These are phyloP conservation scores for Drosophila meridiana DNA, from an alignment of 2,888 invertebrate species.

Conservation along the genomic window DNA sequence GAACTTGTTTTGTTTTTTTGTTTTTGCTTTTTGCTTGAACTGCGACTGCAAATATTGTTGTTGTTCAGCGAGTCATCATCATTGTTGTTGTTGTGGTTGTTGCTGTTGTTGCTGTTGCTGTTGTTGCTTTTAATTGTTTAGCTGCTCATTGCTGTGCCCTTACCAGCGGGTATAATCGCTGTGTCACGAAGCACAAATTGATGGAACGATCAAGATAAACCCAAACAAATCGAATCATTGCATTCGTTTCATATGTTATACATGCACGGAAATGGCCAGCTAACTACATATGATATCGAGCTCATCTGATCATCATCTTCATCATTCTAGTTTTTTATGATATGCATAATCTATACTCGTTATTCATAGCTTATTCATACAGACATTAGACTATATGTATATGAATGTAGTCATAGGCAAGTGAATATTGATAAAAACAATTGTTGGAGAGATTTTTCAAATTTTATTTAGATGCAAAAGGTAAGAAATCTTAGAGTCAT, in stretches of 20 bases:
- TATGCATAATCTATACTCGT: neutral
- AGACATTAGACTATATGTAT: neutral
- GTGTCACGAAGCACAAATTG: neutral
- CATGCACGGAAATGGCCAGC: neutral
- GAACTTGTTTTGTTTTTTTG: slow-evolving; percentile 4
- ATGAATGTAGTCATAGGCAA: neutral
- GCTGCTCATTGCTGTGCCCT: slow-evolving; percentile 32
- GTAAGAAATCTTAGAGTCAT: too few relatives aligned
- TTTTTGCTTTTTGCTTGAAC: slow-evolving; percentile 8
- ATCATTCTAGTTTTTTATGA: too few relatives aligned
- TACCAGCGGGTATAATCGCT: neutral
- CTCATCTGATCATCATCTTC: neutral
- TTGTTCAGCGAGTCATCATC: slow-evolving; percentile 60
- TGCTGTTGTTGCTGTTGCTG: slow-evolving; percentile 18
- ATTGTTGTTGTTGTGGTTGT: slow-evolving; percentile 15
- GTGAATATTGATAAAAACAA: neutral
- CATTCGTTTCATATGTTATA: neutral
- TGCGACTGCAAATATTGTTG: slow-evolving; percentile 33
- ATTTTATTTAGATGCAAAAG: too few relatives aligned
- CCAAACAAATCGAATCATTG: neutral
- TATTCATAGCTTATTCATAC: neutral
- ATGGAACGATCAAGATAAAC: neutral
- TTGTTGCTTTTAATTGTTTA: slow-evolving; percentile 65
- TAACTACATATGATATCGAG: neutral
- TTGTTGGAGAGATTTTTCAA: neutral